phyloP scores from a whole-genome alignment of 2,113 vertebrate species.

The Gorsachius goisagi region DNA sequence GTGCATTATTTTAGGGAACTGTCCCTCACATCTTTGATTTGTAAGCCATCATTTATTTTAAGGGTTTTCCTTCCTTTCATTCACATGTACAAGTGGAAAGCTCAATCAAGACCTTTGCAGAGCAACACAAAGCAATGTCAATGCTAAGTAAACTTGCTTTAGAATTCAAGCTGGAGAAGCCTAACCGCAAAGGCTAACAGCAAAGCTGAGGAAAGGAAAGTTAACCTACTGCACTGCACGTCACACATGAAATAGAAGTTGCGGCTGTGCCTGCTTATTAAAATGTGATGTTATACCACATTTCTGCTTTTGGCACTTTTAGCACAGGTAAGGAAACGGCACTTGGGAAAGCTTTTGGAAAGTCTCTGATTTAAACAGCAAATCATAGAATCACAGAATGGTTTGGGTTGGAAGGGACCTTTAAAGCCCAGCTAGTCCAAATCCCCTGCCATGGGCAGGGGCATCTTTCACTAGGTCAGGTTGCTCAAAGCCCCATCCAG shows the following conservation, averaged over 20 bases:
- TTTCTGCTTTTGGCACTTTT: not conserved
- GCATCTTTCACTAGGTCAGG: not conserved
- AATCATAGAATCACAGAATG: not conserved
- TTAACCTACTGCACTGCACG: not conserved
- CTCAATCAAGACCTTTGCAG: not conserved
- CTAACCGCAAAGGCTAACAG: not conserved
- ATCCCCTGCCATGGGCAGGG: accelerated
- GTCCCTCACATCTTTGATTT: not conserved
- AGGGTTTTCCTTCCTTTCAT: not conserved
- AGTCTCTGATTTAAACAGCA: not conserved
- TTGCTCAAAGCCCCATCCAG: not conserved
- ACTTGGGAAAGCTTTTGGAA: not conserved
- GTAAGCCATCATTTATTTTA: not conserved
- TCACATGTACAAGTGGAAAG: not conserved
- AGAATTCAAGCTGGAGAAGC: not conserved
- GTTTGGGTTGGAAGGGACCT: not conserved
- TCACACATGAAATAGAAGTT: not conserved
- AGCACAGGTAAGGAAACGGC: not conserved
- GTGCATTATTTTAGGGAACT: not conserved
- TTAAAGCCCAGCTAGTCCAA: not conserved
- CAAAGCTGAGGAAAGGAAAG: not conserved
- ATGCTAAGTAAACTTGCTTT: not conserved
- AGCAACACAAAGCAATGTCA: not conserved
- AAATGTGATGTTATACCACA: not conserved
- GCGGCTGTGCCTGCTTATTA: not conserved